Conservation (phyloP, 2,888 invertebrate genomes). For the Erebia epiphron region DNA sequence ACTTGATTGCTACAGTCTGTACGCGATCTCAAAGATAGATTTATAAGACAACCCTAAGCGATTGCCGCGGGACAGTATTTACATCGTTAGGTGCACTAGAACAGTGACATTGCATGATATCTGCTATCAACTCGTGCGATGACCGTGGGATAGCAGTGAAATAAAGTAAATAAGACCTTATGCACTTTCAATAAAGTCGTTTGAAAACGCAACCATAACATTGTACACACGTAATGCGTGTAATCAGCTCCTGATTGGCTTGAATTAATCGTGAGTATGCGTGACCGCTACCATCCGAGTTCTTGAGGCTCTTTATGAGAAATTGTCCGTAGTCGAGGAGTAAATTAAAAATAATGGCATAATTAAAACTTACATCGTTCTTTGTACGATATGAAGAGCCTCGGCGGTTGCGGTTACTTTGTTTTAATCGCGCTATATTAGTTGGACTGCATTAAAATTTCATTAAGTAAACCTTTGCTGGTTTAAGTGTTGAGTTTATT, state of each 20-base stretch:
- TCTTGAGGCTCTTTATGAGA: conserved; percentile 66
- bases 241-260: conserved; percentile 81
- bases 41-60: conserved; percentile 38
- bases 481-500: background rate
- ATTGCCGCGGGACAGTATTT: conserved; percentile 46
- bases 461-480: conserved; percentile 18
- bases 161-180: conserved; percentile 49
- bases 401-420: conserved; percentile 51
- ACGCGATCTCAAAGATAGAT: conserved; percentile 30
- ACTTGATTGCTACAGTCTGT: conserved; percentile 17
- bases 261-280: conserved; percentile 81
- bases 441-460: conserved; percentile 30
- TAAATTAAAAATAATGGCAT: conserved; percentile 78
- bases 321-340: conserved; percentile 62
- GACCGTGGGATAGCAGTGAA: conserved; percentile 24
- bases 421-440: conserved; percentile 47
- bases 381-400: conserved; percentile 53
- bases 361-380: conserved; percentile 73
- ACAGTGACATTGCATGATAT: conserved; percentile 73
- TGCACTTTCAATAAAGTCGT: conserved; percentile 44
- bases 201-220: conserved; percentile 48
- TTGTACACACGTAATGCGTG: conserved; percentile 74
- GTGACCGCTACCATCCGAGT: conserved; percentile 76
- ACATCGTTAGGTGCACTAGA: conserved; percentile 45
- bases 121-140: conserved; percentile 53